These are phyloP conservation scores for Drosophila persimilis DNA, from an alignment of 1,140 invertebrate genomes.

Conservation along the genomic window DNA sequence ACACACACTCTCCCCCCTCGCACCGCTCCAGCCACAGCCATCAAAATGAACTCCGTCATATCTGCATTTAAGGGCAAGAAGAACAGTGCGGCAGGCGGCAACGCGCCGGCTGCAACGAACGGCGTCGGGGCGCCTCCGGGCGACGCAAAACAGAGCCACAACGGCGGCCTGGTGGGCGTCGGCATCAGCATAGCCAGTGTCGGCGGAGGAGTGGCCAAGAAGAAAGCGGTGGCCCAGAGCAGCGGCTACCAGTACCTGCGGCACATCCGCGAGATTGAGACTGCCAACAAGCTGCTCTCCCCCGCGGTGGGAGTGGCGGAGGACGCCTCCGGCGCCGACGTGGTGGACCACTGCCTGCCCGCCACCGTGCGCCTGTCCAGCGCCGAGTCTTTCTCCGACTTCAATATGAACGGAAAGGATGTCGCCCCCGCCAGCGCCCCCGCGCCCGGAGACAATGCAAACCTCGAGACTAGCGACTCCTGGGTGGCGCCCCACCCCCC, in stretches of 20 bases:
- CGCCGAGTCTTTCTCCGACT: slow-evolving; percentile 53
- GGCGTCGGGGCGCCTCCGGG: background rate
- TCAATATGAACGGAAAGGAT: slow-evolving; percentile 74
- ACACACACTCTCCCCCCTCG: background rate
- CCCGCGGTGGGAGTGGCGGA: slow-evolving; percentile 64
- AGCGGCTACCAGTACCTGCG: slow-evolving; percentile 80
- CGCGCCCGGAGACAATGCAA: slow-evolving; percentile 58
- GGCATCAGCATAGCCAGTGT: slow-evolving; percentile 52
- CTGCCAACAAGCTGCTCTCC: slow-evolving; percentile 75
- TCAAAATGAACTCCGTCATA: slow-evolving; percentile 82
- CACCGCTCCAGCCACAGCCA: slow-evolving; percentile 3
- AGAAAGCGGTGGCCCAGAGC: slow-evolving; percentile 66
- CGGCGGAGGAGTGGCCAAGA: slow-evolving; percentile 45
- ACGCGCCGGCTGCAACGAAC: slow-evolving; percentile 13
- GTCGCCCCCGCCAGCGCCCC: background rate
- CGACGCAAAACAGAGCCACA: slow-evolving; percentile 32
- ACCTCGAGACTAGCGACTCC: slow-evolving; percentile 32
- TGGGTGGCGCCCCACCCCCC: slow-evolving; percentile 19
- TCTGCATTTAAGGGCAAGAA: slow-evolving; percentile 82
- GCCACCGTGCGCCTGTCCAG: slow-evolving; percentile 58
- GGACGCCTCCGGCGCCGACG: slow-evolving; percentile 44
- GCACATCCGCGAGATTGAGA: slow-evolving; percentile 82
- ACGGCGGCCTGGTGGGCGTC: slow-evolving; percentile 30
- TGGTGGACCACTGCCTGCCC: slow-evolving; percentile 71
- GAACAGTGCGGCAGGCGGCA: slow-evolving; percentile 31